Evolutionary conservation across 1,140 invertebrate species (phyloP).

Genomic region (Littorina saxatilis): DNA sequence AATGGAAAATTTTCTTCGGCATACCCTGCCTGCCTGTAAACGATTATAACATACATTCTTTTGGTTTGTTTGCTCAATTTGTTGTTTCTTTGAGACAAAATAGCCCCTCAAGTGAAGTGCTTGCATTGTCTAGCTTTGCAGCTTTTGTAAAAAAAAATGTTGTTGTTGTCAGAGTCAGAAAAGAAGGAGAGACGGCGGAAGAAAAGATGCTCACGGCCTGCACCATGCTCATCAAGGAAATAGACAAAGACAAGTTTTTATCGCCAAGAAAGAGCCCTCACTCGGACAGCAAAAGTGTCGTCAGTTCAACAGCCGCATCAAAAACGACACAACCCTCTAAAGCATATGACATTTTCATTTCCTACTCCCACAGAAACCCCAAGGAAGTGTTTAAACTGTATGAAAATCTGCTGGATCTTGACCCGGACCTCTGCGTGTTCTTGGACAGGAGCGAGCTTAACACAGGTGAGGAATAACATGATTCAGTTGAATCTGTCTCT

Average conservation of each 20-base stretch:
- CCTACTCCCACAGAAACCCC: slow-evolving; percentile 68
- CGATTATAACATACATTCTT: too few species aligned
- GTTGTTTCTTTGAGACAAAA: too few species aligned
- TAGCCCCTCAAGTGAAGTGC: too few species aligned
- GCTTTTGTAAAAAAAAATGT: too few species aligned
- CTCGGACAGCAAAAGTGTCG: too few species aligned
- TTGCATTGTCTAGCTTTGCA: not conserved
- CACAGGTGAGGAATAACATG: too few species aligned
- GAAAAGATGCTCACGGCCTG: slow-evolving; percentile 47
- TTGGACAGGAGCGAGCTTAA: slow-evolving; percentile 69
- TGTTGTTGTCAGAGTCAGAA: slow-evolving; percentile 44
- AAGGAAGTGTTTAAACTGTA: slow-evolving; percentile 56
- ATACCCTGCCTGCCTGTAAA: too few species aligned
- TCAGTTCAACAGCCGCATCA: too few species aligned
- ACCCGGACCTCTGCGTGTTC: slow-evolving; percentile 66
- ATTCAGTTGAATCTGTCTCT: too few species aligned
- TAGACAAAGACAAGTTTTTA: not conserved
- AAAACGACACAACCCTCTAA: too few species aligned
- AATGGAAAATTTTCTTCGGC: too few species aligned
- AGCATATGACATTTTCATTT: slow-evolving; percentile 72
- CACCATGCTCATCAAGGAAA: slow-evolving; percentile 34
- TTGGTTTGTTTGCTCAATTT: too few species aligned
- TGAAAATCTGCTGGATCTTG: slow-evolving; percentile 44
- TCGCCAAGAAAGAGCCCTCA: not conserved
- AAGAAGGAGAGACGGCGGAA: slow-evolving; percentile 51